Conservation (phyloP, 2,888 invertebrate species). For the Yponomeuta cagnagella region DNA sequence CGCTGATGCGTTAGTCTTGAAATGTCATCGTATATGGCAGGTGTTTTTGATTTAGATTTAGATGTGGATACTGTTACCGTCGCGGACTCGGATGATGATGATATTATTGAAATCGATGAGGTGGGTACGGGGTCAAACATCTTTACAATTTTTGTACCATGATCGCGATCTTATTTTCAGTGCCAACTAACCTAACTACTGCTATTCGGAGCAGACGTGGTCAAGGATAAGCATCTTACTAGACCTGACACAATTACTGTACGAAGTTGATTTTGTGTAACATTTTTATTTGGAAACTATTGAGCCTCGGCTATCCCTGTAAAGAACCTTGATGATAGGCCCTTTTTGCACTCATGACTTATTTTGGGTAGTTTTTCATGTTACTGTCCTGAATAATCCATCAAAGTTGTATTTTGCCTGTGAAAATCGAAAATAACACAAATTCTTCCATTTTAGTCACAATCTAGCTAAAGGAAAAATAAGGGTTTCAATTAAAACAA, state of each 20-base stretch:
- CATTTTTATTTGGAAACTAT: neutral
- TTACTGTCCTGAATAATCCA: no score
- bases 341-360: no score
- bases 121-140: slow-evolving; percentile 66
- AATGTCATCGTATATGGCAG: slow-evolving; percentile 83
- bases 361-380: no score
- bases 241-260: neutral
- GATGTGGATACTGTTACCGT: slow-evolving; percentile 78
- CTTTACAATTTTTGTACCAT: neutral
- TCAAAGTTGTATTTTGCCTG: no score
- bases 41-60: slow-evolving; percentile 95
- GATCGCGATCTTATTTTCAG: neutral
- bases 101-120: slow-evolving; percentile 91
- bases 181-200: slow-evolving; percentile 13
- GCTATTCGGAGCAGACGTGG: slow-evolving; percentile 17
- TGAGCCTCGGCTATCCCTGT: neutral
- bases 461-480: no score
- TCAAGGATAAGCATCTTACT: slow-evolving; percentile 21
- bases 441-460: no score
- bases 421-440: no score
- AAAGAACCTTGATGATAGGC: neutral
- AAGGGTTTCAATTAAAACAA: no score
- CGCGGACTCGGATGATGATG: slow-evolving; percentile 90
- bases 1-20: slow-evolving; percentile 71
- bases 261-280: neutral